Evolutionary conservation across 1,140 invertebrate genomes (phyloP).

Genomic region (Zaprionus tsacasi): DNA sequence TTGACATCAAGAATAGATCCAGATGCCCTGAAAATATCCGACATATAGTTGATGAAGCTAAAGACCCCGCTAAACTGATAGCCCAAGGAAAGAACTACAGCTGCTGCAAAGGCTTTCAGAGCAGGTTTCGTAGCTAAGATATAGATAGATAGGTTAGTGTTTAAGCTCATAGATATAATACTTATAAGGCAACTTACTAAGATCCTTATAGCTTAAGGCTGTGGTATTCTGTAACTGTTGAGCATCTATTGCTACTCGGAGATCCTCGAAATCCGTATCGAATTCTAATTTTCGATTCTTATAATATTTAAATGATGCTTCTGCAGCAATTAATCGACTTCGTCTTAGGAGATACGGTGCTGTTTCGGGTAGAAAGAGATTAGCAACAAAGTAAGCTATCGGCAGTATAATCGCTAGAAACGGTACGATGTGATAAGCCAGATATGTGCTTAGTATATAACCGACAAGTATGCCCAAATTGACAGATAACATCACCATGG

Average conservation of each 20-base stretch:
- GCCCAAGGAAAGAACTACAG: conserved; percentile 52
- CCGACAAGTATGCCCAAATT: conserved; percentile 92
- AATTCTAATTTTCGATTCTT: conserved; percentile 39
- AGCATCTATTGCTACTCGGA: conserved; percentile 40
- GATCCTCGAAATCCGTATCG: conserved; percentile 43
- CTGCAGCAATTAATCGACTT: conserved; percentile 87
- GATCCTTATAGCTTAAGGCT: conserved; percentile 53
- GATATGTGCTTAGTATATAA: conserved; percentile 89
- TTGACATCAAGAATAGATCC: conserved; percentile 86
- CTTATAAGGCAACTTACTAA: conserved; percentile 51
- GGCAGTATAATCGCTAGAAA: conserved; percentile 88
- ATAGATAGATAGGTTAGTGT: background rate
- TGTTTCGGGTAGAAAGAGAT: conserved; percentile 92
- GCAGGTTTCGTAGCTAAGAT: conserved; percentile 57
- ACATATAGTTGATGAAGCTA: conserved; percentile 86
- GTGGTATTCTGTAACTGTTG: conserved; percentile 37
- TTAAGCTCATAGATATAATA: background rate
- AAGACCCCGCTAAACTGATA: conserved; percentile 85
- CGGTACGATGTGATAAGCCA: conserved; percentile 88
- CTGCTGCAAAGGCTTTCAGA: conserved; percentile 52
- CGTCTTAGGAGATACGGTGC: conserved; percentile 88
- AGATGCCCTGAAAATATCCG: conserved; percentile 88
- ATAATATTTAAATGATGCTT: conserved; percentile 85
- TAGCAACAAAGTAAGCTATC: conserved; percentile 87
- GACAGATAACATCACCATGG: conserved; percentile 92